A percentile compares a stretch with the other conserved stretches of the same genome.
Conservation (phyloP, 1,140 invertebrate species). For the Drosophila kohkoa region DNA sequence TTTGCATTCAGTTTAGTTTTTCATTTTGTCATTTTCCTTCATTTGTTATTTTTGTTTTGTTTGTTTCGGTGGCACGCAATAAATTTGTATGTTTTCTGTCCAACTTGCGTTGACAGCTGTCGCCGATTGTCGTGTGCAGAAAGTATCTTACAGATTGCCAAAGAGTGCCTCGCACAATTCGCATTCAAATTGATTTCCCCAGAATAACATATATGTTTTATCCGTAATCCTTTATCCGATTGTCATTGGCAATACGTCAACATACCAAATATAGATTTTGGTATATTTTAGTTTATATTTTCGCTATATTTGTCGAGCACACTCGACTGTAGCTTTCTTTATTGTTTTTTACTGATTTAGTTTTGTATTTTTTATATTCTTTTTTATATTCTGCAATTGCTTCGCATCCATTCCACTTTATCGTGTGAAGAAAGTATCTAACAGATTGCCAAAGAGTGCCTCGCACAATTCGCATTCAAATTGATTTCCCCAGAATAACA, state of each 20-base stretch:
- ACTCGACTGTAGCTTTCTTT: too few relatives aligned
- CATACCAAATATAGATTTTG: too few relatives aligned
- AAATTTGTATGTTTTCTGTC: constrained; percentile 68
- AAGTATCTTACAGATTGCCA: constrained; percentile 33
- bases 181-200: constrained; percentile 49
- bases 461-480: constrained; percentile 36
- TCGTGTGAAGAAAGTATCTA: constrained; percentile 21
- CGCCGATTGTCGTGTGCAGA: constrained; percentile 19
- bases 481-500: constrained; percentile 41
- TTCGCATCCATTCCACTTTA: too few relatives aligned
- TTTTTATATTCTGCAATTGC: too few relatives aligned
- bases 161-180: constrained; percentile 30
- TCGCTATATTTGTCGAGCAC: too few relatives aligned
- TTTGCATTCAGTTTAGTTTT: constrained; percentile 17
- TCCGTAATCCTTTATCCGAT: not conserved
- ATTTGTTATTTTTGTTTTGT: constrained; percentile 29
- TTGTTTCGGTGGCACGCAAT: constrained; percentile 54
- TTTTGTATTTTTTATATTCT: too few relatives aligned
- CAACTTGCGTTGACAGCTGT: constrained; percentile 75
- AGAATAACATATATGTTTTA: not conserved
- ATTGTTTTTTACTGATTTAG: too few relatives aligned
- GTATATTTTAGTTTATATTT: too few relatives aligned
- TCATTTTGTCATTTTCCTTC: constrained; percentile 21
- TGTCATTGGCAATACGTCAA: not conserved
- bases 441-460: constrained; percentile 21